Evolutionary conservation across 2,113 vertebrate genomes (phyloP).

Genomic region (Sakesphorus luctuosus): DNA sequence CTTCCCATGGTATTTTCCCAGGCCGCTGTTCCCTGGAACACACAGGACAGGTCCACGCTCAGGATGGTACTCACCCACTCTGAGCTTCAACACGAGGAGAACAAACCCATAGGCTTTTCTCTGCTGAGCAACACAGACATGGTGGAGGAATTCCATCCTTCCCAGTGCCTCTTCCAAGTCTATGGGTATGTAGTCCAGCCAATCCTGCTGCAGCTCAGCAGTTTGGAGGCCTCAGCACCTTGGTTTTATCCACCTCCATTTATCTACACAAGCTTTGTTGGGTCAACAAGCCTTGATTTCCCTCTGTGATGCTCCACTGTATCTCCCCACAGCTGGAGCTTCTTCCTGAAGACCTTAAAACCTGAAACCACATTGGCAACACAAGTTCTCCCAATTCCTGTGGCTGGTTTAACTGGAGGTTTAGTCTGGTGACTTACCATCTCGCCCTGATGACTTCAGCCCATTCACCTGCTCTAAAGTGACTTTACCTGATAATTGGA

Average conservation of each 20-base stretch:
- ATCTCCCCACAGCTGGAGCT: rapidly evolving
- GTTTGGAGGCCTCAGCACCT: background rate
- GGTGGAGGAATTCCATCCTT: background rate
- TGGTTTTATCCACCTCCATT: background rate
- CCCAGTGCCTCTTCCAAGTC: background rate
- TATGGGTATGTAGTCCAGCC: background rate
- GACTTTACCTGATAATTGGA: background rate
- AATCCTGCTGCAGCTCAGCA: background rate
- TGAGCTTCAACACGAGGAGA: background rate
- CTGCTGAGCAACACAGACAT: background rate
- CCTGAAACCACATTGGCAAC: background rate
- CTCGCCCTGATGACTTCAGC: background rate
- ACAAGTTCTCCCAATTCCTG: background rate
- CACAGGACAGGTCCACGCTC: background rate
- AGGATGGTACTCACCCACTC: rapidly evolving
- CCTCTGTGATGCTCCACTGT: rapidly evolving
- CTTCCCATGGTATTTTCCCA: slow-evolving; percentile 87
- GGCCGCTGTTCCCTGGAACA: slow-evolving; percentile 82
- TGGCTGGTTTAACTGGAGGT: background rate
- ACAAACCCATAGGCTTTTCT: background rate
- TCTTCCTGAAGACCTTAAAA: background rate
- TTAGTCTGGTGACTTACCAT: background rate
- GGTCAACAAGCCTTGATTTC: background rate
- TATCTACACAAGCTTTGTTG: background rate
- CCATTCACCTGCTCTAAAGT: background rate